These are phyloP conservation scores for Euplagia quadripunctaria DNA, from an alignment of 2,888 invertebrate genomes.

Conservation along the genomic window DNA sequence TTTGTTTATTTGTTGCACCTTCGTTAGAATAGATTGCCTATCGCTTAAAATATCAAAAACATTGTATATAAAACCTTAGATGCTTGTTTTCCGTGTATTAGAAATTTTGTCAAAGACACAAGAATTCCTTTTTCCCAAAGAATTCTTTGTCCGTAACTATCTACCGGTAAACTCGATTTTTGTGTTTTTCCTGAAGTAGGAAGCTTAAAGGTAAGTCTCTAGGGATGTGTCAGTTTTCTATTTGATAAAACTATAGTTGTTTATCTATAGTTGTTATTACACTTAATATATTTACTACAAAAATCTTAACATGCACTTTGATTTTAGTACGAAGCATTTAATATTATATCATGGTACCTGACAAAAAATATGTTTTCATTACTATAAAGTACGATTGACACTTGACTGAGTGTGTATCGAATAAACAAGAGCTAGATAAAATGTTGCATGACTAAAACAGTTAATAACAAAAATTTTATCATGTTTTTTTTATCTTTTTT, in stretches of 20 bases:
- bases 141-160: constrained; percentile 12
- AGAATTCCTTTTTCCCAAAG: constrained; percentile 1
- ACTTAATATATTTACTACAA: neutral
- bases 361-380: too few species aligned
- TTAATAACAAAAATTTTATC: too few species aligned
- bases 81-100: neutral
- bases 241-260: neutral
- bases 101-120: neutral
- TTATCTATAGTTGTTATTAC: neutral
- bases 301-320: neutral
- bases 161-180: constrained; percentile 3
- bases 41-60: neutral
- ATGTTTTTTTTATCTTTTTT: too few species aligned
- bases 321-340: too few species aligned
- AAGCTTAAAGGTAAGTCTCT: neutral
- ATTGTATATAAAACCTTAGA: neutral
- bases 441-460: too few species aligned
- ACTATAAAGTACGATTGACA: too few species aligned
- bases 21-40: neutral
- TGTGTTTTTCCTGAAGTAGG: neutral
- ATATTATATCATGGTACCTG: too few species aligned
- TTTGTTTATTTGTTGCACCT: neutral
- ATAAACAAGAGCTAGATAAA: too few species aligned
- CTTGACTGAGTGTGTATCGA: too few species aligned
- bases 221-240: neutral